These are phyloP conservation scores for Danio choprae DNA, from an alignment of 2,797 vertebrate genomes.

Conservation along the genomic window DNA sequence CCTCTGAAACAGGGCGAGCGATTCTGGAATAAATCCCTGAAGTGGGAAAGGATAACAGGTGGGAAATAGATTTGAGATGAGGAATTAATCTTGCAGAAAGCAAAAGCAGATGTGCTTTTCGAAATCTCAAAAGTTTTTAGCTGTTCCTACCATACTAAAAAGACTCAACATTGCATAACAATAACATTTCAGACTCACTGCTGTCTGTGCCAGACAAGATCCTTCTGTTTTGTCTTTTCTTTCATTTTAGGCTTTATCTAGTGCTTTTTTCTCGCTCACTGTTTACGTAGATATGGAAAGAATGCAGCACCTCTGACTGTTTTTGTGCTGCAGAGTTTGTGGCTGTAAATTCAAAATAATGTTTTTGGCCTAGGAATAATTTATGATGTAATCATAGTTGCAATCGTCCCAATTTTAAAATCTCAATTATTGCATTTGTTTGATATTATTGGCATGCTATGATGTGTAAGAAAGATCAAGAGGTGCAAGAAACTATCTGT, in stretches of 20 bases:
- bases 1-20: slow-evolving; percentile 72
- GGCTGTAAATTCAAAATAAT: not conserved
- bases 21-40: not conserved
- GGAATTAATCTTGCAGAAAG: slow-evolving; percentile 12
- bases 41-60: slow-evolving; percentile 16
- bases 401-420: not conserved
- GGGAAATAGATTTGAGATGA: slow-evolving; percentile 2
- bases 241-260: slow-evolving; percentile 16
- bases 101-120: slow-evolving; percentile 24
- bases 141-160: slow-evolving; percentile 17
- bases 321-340: not conserved
- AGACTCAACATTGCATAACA: slow-evolving; percentile 6
- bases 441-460: not conserved
- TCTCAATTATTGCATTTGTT: not conserved
- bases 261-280: slow-evolving; percentile 20
- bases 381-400: not conserved
- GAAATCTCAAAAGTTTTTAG: not conserved
- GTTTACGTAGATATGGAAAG: slow-evolving; percentile 34
- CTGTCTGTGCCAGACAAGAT: slow-evolving; percentile 47
- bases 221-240: slow-evolving; percentile 18
- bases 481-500: too few relatives aligned
- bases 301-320: slow-evolving; percentile 27
- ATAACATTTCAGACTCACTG: slow-evolving; percentile 11
- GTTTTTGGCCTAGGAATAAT: not conserved
- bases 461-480: too few relatives aligned